Percentiles rank a stretch among this genome's conserved stretches.
Evolutionary conservation across 2,113 vertebrate species (phyloP).

Genomic region (Campylomormyrus numenius): DNA sequence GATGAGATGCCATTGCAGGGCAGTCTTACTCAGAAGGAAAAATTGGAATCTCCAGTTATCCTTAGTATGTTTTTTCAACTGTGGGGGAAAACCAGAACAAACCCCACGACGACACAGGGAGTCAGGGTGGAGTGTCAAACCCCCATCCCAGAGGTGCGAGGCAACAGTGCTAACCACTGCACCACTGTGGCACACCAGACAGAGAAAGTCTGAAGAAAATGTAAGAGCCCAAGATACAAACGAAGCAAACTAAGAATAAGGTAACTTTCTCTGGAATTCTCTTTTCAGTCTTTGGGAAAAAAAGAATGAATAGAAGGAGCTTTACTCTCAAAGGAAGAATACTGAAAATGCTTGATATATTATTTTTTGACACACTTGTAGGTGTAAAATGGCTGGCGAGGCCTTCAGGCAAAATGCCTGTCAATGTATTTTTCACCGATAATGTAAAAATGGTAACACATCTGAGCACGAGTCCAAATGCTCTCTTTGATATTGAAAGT

Average conservation of each 20-base stretch:
- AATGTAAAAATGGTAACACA: neutral
- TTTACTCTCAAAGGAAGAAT: neutral
- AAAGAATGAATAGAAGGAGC: neutral
- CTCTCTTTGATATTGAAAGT: neutral
- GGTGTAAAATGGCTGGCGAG: neutral
- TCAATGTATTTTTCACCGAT: neutral
- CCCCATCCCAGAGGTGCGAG: neutral
- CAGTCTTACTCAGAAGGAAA: neutral
- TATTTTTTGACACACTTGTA: neutral
- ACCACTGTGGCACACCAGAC: neutral
- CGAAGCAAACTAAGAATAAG: neutral
- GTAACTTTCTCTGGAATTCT: neutral
- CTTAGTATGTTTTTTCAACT: neutral
- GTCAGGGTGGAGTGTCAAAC: neutral
- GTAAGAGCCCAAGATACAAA: neutral
- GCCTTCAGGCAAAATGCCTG: neutral
- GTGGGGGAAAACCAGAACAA: neutral
- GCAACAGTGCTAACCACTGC: neutral
- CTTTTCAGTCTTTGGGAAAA: neutral
- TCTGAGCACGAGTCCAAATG: neutral
- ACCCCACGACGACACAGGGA: neutral
- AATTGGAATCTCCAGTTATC: neutral
- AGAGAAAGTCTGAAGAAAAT: neutral
- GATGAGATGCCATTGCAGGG: neutral
- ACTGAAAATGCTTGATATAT: neutral